phyloP scores from a whole-genome alignment of 2,113 vertebrate genomes.

The Phalacrocorax pelagicus region DNA sequence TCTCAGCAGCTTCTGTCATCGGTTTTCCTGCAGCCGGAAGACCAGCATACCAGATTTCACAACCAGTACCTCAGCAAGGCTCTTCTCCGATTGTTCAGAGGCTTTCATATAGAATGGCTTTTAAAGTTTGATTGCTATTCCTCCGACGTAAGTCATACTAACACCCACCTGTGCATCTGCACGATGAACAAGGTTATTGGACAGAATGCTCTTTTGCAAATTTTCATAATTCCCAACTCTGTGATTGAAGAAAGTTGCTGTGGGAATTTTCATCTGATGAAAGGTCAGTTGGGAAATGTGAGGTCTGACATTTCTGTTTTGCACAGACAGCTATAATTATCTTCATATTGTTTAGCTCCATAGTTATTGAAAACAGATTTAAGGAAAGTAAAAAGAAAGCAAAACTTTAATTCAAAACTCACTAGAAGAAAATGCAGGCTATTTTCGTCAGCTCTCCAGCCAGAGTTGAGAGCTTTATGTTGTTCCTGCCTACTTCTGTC shows the following conservation, averaged over 20 bases:
- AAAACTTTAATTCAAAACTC: slow-evolving; percentile 43
- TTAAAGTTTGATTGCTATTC: not conserved
- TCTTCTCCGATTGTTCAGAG: not conserved
- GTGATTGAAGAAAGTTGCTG: slow-evolving; percentile 13
- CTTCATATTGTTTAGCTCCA: slow-evolving; percentile 47
- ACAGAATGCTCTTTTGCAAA: slow-evolving; percentile 15
- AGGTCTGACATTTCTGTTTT: slow-evolving; percentile 56
- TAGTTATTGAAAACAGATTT: slow-evolving; percentile 59
- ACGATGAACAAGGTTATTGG: not conserved
- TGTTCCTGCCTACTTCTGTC: not conserved
- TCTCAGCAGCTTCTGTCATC: not conserved
- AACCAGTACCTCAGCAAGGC: not conserved
- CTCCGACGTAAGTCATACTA: not conserved
- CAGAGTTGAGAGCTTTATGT: not conserved
- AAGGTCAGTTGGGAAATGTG: slow-evolving; percentile 46
- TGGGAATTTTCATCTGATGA: slow-evolving; percentile 47
- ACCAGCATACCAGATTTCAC: not conserved
- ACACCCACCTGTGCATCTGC: slow-evolving; percentile 29
- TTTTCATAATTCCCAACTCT: slow-evolving; percentile 20
- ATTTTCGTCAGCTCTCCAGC: not conserved
- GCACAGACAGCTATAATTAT: slow-evolving; percentile 63
- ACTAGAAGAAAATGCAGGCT: slow-evolving; percentile 23
- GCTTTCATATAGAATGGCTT: not conserved
- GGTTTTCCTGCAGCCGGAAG: not conserved
- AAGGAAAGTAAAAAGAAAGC: not conserved